Evolutionary conservation across 2,888 invertebrate genomes (phyloP).

Genomic region (Rhodophaea formosa): DNA sequence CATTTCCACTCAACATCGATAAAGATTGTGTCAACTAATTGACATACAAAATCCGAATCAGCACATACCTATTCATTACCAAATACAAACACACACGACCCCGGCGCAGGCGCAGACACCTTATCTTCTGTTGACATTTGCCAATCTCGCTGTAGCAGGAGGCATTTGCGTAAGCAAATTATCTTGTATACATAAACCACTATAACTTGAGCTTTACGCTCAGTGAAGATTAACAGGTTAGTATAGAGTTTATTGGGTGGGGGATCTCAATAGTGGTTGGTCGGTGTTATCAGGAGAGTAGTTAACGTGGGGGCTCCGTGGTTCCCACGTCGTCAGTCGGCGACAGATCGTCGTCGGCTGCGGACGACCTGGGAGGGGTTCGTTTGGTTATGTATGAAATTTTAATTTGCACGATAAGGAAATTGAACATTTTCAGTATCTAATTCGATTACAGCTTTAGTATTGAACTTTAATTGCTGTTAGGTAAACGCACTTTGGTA

Average conservation of each 20-base stretch:
- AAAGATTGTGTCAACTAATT: conserved; percentile 16
- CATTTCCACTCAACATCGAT: conserved; percentile 12
- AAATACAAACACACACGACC: conserved; percentile 60
- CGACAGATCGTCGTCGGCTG: conserved; percentile 69
- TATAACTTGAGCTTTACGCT: conserved; percentile 31
- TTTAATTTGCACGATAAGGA: conserved; percentile 19
- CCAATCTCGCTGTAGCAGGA: conserved; percentile 58
- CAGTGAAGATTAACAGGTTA: not conserved
- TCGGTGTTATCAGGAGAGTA: conserved; percentile 52
- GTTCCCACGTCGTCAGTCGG: conserved; percentile 56
- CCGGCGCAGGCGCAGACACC: conserved; percentile 49
- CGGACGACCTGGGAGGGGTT: conserved; percentile 43
- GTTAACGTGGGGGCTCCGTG: conserved; percentile 60
- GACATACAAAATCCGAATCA: conserved; percentile 18
- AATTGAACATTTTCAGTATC: not conserved
- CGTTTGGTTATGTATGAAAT: conserved; percentile 21
- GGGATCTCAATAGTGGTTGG: conserved; percentile 44
- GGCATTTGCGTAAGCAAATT: conserved; percentile 74
- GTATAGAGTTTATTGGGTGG: conserved; percentile 17
- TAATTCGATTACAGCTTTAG: not conserved
- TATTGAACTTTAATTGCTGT: not conserved
- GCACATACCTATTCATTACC: conserved; percentile 29
- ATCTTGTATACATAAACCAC: conserved; percentile 45
- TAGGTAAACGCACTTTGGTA: not conserved
- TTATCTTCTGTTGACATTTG: conserved; percentile 70